Evolutionary conservation across 2,797 vertebrate species (phyloP), one percentile per base, ranked within the genome.

Genomic region (Pterois miles): DNA sequence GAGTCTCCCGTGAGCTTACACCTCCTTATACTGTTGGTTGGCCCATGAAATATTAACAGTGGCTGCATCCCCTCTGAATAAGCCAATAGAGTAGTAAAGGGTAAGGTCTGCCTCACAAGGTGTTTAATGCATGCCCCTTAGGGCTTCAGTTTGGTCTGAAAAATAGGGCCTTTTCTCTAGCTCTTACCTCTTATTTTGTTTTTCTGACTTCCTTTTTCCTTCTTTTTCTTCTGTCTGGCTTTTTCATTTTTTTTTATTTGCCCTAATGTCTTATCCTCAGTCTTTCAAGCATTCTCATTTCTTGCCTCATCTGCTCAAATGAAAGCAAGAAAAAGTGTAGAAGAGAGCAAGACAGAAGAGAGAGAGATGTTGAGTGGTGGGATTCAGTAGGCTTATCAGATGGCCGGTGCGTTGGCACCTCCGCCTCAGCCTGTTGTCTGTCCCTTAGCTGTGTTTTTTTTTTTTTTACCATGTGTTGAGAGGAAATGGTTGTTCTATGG

Each of bases 21-120:
- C 83, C 86, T 90, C 79, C 87, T 92, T 88, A 87, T 89, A 82
- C 85, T 80, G 78, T 85, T 85, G 89, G 83, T 84, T 76, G 74
- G 81, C 83, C 84, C 80, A 93, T 93, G 86, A 94, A 94, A 94
- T 92, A 93, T 93, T 92, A 88, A 92, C 89, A 75, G 52, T 58
- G 71, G 56, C 85, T 88, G 84, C 87, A 66, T 91, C 90, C 89
- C 86, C 68, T 78, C 78, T 90, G 91, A 90, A 89, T 90, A 86
- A 92, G 84, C 84, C 86, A 83, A 89, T 86, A 85, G 84, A 86
- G 79, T 86, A 90, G 89, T 91, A 93, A 93, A 91, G 88, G 88
- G 83, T 87, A 83, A 89, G 88, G 86, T 91, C 80, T 92, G 87
- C 87, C 88, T 90, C 87, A 89, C 86, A 87, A 79, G 57, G 75